Evolutionary conservation across 2,113 vertebrate species (phyloP).

Genomic region (Sigmodon hispidus): DNA sequence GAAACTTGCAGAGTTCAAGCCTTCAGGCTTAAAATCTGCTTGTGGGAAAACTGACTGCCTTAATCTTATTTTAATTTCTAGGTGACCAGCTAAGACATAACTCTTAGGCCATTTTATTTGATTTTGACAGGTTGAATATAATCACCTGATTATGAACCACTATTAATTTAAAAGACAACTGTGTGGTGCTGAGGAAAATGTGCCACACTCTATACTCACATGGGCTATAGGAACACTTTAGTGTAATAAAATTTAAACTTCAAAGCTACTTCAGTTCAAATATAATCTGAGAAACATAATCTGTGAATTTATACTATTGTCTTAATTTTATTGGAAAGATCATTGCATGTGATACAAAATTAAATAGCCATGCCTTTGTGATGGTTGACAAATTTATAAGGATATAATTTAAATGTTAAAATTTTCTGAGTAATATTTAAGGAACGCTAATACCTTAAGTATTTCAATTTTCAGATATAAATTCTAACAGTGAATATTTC

Average conservation of each 20-base stretch:
- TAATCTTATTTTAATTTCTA: conserved; percentile 50
- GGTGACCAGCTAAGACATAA: conserved; percentile 18
- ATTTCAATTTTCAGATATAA: conserved; percentile 23
- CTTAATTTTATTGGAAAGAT: conserved; percentile 54
- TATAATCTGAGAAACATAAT: conserved; percentile 56
- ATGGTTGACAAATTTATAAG: conserved; percentile 26
- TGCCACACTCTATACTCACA: not conserved
- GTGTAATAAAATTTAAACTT: conserved; percentile 21
- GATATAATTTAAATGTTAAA: conserved; percentile 47
- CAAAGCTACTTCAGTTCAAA: conserved; percentile 58
- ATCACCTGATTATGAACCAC: not conserved
- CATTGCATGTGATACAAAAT: conserved; percentile 52
- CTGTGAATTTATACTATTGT: conserved; percentile 32
- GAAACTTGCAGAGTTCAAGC: not conserved
- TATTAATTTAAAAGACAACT: conserved; percentile 42
- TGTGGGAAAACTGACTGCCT: conserved; percentile 7
- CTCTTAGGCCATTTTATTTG: not conserved
- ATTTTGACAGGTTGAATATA: conserved; percentile 48
- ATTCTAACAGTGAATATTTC: conserved; percentile 12
- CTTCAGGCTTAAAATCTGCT: conserved; percentile 37
- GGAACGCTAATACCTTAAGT: not conserved
- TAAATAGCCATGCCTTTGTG: not conserved
- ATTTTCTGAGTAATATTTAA: not conserved
- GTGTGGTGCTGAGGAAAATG: conserved; percentile 27
- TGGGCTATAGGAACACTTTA: conserved; percentile 10